Base-by-base conservation (phyloP, 92 coral and sea anemone genomes). In the Pocillopora meandrina region DNA sequence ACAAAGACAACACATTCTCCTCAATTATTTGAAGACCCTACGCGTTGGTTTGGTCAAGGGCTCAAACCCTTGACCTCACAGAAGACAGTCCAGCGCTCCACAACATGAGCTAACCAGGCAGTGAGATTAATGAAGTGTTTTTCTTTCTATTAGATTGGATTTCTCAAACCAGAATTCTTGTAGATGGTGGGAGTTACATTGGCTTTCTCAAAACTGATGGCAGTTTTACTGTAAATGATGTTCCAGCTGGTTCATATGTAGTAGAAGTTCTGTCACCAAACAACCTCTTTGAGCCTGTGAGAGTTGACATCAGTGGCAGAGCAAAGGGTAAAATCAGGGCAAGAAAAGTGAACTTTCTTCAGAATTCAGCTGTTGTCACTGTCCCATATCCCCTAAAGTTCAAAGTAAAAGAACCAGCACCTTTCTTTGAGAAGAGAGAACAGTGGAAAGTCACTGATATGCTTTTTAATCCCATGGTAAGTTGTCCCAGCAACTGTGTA, bases 401-500 rank as follows among this genome's bases (percentile, higher is more conserved):
- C 66, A 94, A 92, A 79, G 92, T 92, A 21, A 97, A 97, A 58
- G 98, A 92, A 34, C 90, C 94, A 0, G 99, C 99, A 57, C 91
- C 98, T 61, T 97, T 97, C 89, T 97, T 97, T 94, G 99, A 97
- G 83, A 91, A 91, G 47, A 74, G 99, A 74, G 98, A 97, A 58
- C 75, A 90, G 33, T 97, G 99, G 99, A 92, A 89, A 61, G 88
- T 94, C 2, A 97, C 95, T 65, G 99, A 97, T 61, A 94, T 97
- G 94, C 85, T 97, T 55, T 92, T 97, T 61, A 97, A 97, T 82
- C 99, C 99, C 12, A 97, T 97, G 99, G 99, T 97, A 69, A 92
- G 98, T 88, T 2, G 52, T 42, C 52, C 4, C 52, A 42, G 52
- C 52, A 42, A 42, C 52, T 42, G 52, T 42, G 4, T 42, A 42